Percentiles rank a stretch among this genome's conserved stretches.
phyloP scores from a whole-genome alignment of 2,888 invertebrate genomes.

The Eupithecia insigniata region DNA sequence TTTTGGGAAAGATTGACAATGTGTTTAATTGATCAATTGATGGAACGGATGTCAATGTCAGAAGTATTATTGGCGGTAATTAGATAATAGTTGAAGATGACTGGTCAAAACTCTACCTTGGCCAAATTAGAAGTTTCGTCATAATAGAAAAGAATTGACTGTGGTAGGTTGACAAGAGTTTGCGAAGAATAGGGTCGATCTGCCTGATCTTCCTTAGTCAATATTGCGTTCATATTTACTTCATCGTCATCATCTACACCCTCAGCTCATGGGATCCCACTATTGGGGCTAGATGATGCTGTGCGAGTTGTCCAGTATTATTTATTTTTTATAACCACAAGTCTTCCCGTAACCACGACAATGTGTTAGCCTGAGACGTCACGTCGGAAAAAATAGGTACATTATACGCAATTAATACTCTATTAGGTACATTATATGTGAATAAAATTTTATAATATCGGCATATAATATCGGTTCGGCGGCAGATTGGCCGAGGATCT shows the following conservation, averaged over 20 bases:
- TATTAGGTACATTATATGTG: too few relatives aligned
- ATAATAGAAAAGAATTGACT: neutral
- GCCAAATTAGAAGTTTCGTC: slow-evolving; percentile 12
- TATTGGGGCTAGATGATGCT: too few relatives aligned
- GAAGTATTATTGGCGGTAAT: neutral
- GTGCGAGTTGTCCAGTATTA: too few relatives aligned
- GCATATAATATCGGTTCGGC: too few relatives aligned
- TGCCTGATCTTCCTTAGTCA: neutral
- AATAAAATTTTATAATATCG: too few relatives aligned
- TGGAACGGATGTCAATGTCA: slow-evolving; percentile 1
- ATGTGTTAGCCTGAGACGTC: too few relatives aligned
- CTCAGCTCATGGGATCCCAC: neutral
- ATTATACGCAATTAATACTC: too few relatives aligned
- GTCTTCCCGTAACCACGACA: too few relatives aligned
- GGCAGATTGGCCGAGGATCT: too few relatives aligned
- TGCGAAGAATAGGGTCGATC: neutral
- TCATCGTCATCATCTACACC: too few relatives aligned
- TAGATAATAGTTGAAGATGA: neutral
- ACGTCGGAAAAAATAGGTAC: too few relatives aligned
- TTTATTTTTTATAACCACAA: too few relatives aligned
- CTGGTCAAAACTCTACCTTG: slow-evolving; percentile 12
- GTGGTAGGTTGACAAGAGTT: neutral
- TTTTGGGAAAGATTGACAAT: neutral
- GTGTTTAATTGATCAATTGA: slow-evolving; percentile 2
- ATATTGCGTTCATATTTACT: neutral